phyloP scores from a whole-genome alignment of 2,113 vertebrate species.

The Hemiprocne comata region DNA sequence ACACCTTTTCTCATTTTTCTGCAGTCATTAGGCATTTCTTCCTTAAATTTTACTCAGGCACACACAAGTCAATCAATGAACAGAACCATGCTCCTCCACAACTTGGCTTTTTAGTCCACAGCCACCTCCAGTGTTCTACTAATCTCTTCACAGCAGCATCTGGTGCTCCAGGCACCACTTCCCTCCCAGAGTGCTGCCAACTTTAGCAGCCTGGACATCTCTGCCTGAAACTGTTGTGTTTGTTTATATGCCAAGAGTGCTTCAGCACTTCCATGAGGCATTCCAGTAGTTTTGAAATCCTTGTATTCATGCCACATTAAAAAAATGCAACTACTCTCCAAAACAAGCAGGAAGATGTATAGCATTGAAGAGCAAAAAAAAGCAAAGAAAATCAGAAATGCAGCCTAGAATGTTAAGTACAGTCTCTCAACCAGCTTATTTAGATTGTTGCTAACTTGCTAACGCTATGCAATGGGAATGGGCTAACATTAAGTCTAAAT shows the following conservation, averaged over 20 bases:
- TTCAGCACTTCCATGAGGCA: background rate
- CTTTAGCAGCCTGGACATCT: background rate
- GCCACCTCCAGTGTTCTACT: background rate
- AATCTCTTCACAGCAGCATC: background rate
- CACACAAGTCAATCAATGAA: background rate
- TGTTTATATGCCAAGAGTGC: background rate
- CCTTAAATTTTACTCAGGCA: background rate
- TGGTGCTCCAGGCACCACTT: background rate
- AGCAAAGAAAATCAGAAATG: background rate
- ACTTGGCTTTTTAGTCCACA: background rate
- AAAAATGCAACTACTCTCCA: background rate
- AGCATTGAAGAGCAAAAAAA: background rate
- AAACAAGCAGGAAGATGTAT: background rate
- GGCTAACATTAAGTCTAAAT: constrained; percentile 2
- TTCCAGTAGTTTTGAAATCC: background rate
- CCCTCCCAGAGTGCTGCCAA: background rate
- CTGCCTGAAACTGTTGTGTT: background rate
- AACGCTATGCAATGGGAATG: background rate
- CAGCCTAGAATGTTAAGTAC: background rate
- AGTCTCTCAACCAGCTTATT: background rate
- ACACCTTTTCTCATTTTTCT: background rate
- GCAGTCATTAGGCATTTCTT: background rate
- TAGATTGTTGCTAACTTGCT: constrained; percentile 5
- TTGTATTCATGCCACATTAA: background rate
- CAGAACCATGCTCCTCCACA: background rate